Percentiles rank a stretch among this genome's conserved stretches.
Conservation (phyloP, 1,140 invertebrate genomes). For the Sycophila sp. region DNA sequence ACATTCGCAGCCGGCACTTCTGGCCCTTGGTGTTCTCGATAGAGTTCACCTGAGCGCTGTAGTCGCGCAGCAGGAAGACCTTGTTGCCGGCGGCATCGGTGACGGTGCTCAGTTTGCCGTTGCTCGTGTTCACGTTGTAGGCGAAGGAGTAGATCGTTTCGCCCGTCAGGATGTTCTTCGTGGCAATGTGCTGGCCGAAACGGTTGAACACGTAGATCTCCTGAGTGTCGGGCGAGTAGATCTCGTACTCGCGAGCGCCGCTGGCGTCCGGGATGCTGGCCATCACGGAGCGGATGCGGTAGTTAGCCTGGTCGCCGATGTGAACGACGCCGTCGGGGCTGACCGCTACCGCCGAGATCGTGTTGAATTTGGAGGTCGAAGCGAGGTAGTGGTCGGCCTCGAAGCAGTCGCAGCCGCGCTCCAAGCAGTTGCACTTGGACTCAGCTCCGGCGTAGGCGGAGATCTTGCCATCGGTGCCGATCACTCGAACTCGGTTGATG, state of each 20-base stretch:
- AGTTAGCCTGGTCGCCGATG: slow-evolving; percentile 93
- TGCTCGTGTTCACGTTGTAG: slow-evolving; percentile 96
- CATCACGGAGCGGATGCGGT: slow-evolving; percentile 89
- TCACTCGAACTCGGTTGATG: slow-evolving; percentile 90
- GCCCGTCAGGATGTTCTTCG: slow-evolving; percentile 91
- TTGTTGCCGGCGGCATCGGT: slow-evolving; percentile 95
- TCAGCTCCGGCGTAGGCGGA: slow-evolving; percentile 92
- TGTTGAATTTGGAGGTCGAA: slow-evolving; percentile 92
- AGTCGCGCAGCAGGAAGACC: slow-evolving; percentile 88
- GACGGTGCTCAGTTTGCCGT: slow-evolving; percentile 91
- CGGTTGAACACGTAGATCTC: slow-evolving; percentile 96
- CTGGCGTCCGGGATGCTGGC: slow-evolving; percentile 90
- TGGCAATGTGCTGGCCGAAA: slow-evolving; percentile 93
- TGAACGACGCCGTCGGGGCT: slow-evolving; percentile 94
- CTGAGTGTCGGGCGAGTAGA: slow-evolving; percentile 94
- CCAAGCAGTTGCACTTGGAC: slow-evolving; percentile 94
- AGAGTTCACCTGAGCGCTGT: slow-evolving; percentile 88
- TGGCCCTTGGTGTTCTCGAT: slow-evolving; percentile 95
- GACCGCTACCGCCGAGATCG: slow-evolving; percentile 91
- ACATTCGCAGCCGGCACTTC: slow-evolving; percentile 89
- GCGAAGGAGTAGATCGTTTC: slow-evolving; percentile 92
- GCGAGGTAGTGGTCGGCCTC: slow-evolving; percentile 92
- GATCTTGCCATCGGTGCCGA: slow-evolving; percentile 93
- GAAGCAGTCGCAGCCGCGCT: slow-evolving; percentile 89
- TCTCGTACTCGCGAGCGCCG: slow-evolving; percentile 87